Conservation (phyloP, 2,113 vertebrate genomes). For the Talpa occidentalis region DNA sequence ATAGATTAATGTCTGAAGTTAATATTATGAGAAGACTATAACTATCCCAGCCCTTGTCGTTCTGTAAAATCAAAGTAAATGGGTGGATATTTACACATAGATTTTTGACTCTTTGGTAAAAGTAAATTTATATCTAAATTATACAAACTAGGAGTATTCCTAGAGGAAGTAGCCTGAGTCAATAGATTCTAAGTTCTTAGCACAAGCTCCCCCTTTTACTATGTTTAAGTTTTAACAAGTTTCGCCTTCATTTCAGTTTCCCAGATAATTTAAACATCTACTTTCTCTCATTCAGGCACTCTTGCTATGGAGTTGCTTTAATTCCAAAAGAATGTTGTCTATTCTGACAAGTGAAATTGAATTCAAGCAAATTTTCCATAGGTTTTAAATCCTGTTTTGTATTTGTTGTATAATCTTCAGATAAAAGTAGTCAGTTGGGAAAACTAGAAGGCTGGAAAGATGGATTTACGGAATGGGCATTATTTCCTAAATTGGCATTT, state of each 20-base stretch:
- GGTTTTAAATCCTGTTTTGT: conserved; percentile 77
- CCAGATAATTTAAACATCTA: conserved; percentile 67
- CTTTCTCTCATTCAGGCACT: conserved; percentile 58
- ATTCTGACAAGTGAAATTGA: conserved; percentile 81
- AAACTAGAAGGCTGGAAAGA: conserved; percentile 72
- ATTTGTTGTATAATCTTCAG: conserved; percentile 75
- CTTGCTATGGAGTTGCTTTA: conserved; percentile 62
- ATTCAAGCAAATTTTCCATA: conserved; percentile 75
- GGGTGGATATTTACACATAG: background rate
- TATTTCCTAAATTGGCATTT: conserved; percentile 70
- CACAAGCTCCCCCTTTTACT: background rate
- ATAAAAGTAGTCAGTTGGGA: conserved; percentile 76
- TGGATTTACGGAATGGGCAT: conserved; percentile 70
- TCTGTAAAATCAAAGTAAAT: conserved; percentile 52
- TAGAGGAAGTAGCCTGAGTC: background rate
- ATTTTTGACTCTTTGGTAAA: conserved; percentile 31
- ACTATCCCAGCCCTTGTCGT: background rate
- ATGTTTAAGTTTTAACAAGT: conserved; percentile 50
- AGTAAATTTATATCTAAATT: conserved; percentile 25
- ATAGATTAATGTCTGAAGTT: conserved; percentile 4
- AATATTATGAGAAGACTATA: background rate
- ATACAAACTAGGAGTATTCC: background rate
- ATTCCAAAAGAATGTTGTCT: conserved; percentile 76
- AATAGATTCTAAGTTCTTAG: background rate
- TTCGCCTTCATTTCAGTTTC: conserved; percentile 62